Evolutionary conservation across 2,113 vertebrate species (phyloP).

Genomic region (Theropithecus gelada): DNA sequence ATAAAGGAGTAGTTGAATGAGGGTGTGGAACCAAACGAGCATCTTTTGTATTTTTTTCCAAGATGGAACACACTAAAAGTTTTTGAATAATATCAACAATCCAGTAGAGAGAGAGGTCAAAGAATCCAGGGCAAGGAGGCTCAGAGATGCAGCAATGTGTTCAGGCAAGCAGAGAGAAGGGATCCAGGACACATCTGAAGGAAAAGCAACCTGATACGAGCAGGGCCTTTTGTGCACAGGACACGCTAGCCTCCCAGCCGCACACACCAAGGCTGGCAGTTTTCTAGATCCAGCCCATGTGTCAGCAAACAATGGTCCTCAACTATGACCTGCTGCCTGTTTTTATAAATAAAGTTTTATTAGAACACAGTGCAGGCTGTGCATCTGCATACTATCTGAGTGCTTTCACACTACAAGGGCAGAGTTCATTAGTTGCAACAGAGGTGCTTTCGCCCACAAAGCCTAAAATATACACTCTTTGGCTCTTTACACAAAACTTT

Average conservation of each 20-base stretch:
- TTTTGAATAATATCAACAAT: not conserved
- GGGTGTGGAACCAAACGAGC: fast-evolving
- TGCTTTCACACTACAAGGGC: not conserved
- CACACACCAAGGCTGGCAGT: fast-evolving
- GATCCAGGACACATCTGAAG: not conserved
- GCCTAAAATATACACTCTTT: not conserved
- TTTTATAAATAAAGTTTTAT: slow-evolving; percentile 6
- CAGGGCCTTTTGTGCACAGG: too few species aligned
- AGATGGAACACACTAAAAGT: not conserved
- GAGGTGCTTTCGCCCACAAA: not conserved
- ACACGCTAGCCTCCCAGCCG: not conserved
- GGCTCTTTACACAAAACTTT: not conserved
- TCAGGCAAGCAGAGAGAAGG: not conserved
- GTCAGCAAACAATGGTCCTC: fast-evolving
- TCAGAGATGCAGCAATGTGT: not conserved
- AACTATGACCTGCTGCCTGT: not conserved
- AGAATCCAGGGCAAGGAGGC: too few species aligned
- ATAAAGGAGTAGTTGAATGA: fast-evolving
- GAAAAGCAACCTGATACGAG: not conserved
- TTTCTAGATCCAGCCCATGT: fast-evolving
- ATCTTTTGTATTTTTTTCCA: not conserved
- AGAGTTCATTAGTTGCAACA: not conserved
- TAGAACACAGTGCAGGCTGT: fast-evolving
- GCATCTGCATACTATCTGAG: not conserved
- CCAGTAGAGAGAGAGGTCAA: not conserved